Conservation (phyloP, 2,113 vertebrate species). For the Catharus fuscescens region DNA sequence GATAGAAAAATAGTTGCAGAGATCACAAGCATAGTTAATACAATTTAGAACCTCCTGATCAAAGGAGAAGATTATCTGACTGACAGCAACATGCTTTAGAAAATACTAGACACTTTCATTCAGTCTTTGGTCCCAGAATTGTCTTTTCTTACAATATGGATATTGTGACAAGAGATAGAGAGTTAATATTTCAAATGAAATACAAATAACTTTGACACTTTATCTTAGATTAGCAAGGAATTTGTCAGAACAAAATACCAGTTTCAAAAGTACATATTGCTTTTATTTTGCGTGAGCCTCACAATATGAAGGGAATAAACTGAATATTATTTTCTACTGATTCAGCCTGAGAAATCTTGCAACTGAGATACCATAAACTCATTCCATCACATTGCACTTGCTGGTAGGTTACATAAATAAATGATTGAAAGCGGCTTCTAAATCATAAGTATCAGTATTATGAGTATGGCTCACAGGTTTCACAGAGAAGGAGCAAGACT, state of each 20-base stretch:
- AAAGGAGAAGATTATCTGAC: not conserved
- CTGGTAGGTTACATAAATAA: not conserved
- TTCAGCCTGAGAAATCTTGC: not conserved
- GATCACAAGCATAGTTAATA: not conserved
- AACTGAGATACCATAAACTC: not conserved
- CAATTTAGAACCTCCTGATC: not conserved
- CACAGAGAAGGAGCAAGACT: not conserved
- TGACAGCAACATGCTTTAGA: not conserved
- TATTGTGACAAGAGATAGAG: not conserved
- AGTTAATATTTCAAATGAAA: not conserved
- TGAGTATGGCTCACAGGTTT: not conserved
- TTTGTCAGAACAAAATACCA: not conserved
- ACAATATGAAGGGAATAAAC: not conserved
- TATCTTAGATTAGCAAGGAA: not conserved
- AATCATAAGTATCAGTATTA: not conserved
- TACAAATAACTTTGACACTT: not conserved
- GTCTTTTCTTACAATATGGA: not conserved
- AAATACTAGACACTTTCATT: not conserved
- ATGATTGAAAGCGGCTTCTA: not conserved
- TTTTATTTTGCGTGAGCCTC: not conserved
- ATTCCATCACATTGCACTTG: not conserved
- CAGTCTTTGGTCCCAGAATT: not conserved
- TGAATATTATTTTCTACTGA: not conserved
- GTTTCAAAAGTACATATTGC: not conserved
- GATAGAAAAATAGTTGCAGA: not conserved